A percentile compares a stretch with the other conserved stretches of the same genome.
Evolutionary conservation across 2,113 vertebrate species (phyloP).

Genomic region (Piliocolobus tephrosceles): DNA sequence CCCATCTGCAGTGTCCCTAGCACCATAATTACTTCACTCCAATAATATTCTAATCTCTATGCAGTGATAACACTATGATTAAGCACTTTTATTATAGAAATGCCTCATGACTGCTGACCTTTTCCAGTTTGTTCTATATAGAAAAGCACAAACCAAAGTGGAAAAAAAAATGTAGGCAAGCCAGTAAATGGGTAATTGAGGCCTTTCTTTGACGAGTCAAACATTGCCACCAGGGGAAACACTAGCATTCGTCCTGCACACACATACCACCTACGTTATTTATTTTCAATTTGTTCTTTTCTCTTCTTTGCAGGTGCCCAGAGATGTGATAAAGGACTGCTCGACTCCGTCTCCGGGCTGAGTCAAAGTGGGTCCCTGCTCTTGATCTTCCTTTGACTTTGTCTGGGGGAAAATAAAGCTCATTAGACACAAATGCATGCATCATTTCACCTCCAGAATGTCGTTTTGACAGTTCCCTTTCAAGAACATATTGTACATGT

Average conservation of each 20-base stretch:
- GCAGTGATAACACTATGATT: constrained; percentile 19
- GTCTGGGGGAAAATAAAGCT: constrained; percentile 85
- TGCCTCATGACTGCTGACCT: constrained; percentile 55
- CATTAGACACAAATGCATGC: constrained; percentile 66
- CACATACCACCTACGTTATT: constrained; percentile 91
- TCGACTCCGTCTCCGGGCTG: constrained; percentile 91
- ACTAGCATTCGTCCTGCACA: not conserved
- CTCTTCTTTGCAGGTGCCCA: constrained; percentile 95
- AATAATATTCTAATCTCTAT: constrained; percentile 37
- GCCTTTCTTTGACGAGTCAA: constrained; percentile 41
- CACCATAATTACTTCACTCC: not conserved
- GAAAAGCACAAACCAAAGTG: constrained; percentile 28
- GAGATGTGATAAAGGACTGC: constrained; percentile 98
- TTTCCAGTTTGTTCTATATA: constrained; percentile 54
- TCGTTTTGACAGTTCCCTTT: not conserved
- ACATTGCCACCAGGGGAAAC: not conserved
- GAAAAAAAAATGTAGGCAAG: constrained; percentile 38
- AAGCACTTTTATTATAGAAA: constrained; percentile 50
- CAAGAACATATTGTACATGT: not conserved
- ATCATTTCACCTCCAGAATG: not conserved
- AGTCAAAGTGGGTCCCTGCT: constrained; percentile 91
- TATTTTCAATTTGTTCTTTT: constrained; percentile 98
- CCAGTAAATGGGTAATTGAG: constrained; percentile 48
- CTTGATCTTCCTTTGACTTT: constrained; percentile 91
- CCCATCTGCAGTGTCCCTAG: accelerated